These are phyloP conservation scores for Anableps anableps DNA, from an alignment of 2,797 vertebrate species.

Conservation along the genomic window DNA sequence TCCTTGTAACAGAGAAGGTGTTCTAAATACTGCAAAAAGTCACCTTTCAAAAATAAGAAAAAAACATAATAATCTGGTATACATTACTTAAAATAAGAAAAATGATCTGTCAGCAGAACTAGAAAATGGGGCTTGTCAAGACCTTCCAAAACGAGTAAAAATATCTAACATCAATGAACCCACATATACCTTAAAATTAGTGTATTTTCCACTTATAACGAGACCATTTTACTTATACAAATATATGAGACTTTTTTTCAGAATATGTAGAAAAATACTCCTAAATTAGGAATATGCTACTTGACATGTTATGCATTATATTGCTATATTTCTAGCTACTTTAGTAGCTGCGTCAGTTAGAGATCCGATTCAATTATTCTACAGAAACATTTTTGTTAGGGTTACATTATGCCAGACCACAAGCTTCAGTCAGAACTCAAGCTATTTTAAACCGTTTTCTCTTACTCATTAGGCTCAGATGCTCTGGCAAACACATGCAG, in stretches of 20 bases:
- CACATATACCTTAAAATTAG: neutral
- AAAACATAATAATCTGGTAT: too few species aligned
- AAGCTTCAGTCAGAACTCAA: neutral
- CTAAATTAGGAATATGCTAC: neutral
- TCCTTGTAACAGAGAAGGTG: neutral
- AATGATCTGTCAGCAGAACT: too few species aligned
- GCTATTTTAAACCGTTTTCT: neutral
- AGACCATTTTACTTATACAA: neutral
- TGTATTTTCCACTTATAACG: neutral
- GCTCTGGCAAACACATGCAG: neutral
- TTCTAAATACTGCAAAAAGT: neutral
- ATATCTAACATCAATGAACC: too few species aligned
- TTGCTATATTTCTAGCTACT: neutral
- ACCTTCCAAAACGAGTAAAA: too few species aligned
- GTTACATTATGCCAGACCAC: neutral
- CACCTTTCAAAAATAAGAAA: too few species aligned
- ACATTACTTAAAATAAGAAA: too few species aligned
- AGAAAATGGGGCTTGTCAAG: too few species aligned
- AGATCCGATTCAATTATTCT: neutral
- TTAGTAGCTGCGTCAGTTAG: neutral
- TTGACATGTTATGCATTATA: neutral
- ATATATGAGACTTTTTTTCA: neutral
- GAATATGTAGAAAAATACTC: neutral
- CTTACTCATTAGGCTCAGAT: neutral
- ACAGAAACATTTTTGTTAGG: neutral